phyloP scores from a whole-genome alignment of 2,113 vertebrate species.

The Barnardius zonarius region DNA sequence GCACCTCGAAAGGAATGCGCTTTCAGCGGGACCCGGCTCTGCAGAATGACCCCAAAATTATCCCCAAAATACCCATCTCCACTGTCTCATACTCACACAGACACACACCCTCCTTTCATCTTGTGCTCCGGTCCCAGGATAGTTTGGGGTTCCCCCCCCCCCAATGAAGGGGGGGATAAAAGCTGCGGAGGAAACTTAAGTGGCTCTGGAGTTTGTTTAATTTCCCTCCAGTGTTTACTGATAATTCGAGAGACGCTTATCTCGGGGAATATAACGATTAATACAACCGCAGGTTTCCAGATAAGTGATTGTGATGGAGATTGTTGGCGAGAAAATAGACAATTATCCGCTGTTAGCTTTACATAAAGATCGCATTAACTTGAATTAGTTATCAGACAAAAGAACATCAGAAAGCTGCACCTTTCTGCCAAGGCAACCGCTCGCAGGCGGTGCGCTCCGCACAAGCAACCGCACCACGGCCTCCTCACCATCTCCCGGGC shows the following conservation, averaged over 20 bases:
- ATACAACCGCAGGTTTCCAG: constrained; percentile 83
- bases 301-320: constrained; percentile 86
- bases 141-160: not conserved
- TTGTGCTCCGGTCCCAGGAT: not conserved
- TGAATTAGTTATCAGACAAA: constrained; percentile 88
- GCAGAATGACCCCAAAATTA: not conserved
- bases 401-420: constrained; percentile 75
- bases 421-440: constrained; percentile 73
- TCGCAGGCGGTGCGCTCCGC: constrained; percentile 35
- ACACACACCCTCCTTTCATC: not conserved
- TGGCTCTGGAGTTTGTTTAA: constrained; percentile 51
- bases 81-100: not conserved
- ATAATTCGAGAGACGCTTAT: constrained; percentile 71
- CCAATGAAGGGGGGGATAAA: not conserved
- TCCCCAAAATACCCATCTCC: not conserved
- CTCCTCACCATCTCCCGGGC: not conserved
- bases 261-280: constrained; percentile 79
- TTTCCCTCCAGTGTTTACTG: constrained; percentile 68
- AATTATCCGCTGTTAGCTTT: constrained; percentile 89
- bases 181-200: constrained; percentile 10
- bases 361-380: constrained; percentile 87
- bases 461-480: constrained; percentile 19
- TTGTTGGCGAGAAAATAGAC: constrained; percentile 86
- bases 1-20: not conserved
- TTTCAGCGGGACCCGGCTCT: not conserved